Evolutionary conservation across 2,888 invertebrate genomes (phyloP), one percentile per base, ranked within the genome.

Genomic region (Serrognathus titanus): DNA sequence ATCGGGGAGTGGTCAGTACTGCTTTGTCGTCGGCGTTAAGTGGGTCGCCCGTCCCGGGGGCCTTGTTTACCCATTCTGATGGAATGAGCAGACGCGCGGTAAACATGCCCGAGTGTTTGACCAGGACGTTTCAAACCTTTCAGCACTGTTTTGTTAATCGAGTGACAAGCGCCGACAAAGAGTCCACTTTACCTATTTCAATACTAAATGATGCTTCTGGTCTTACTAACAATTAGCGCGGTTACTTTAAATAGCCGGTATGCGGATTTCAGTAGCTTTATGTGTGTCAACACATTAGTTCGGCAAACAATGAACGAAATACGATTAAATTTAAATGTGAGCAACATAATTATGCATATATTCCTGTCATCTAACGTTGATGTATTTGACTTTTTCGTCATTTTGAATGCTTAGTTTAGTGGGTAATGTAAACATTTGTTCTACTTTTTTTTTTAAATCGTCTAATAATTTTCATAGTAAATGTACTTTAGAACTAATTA

Each of bases 141-240:
- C 63, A 61, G 62, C 65, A 61, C 60, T 53, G 64, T 67, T 67
- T 64, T 63, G 66, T 67, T 63, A 66, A 66, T 65, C 63, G 58
- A 58, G 59, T 58, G 57, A 61, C 61, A 61, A 60, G 57, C 58
- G 57, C 65, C 64, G 65, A 67, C 66, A 68, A 67, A 67, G 66
- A 55, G 52, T 55, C 54, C 59, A 63, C 61, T 63, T 59, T 60
- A 61, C 61, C 63, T 62, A 60, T 63, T 55, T 59, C 63, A 62
- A 58, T 58, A 64, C 53, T 60, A 58, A 56, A 48, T 59, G 40
- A 53, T 60, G 68, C 68, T 68, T 62, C 68, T 63, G 65, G 68
- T 67, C 68, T 68, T 68, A 63, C 64, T 53, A 55, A 60, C 66
- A 68, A 68, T 68, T 68, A 68, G 65, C 60, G 63, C 56, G 62